Base-by-base conservation (phyloP, 2,113 vertebrate genomes). In the Felis chaus region DNA sequence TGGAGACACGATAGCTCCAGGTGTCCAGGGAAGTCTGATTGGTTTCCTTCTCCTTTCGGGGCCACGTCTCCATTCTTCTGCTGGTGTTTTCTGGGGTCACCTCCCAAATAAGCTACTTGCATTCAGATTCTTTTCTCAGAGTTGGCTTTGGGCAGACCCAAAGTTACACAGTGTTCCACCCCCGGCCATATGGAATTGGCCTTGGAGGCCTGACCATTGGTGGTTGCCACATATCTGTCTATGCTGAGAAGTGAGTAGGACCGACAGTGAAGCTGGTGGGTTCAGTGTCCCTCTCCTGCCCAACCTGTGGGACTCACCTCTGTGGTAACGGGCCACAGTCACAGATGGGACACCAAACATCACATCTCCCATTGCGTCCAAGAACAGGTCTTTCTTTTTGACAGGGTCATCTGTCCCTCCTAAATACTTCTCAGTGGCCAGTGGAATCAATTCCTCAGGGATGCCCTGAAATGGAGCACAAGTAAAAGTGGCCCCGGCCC, bases 381-480 rank as follows among this genome's bases (percentile, higher is more conserved):
- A 16, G 19, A 98, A 89, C 21, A 19, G 65, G 13, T 96, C 93
- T 95, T 98, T 96, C 86, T 94, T 97, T 96, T 81, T 89, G 25
- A 23, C 48, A 33, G 50, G 96, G 41, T 98, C 96, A 0, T 97
- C 41, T 23, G 85, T 96, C n/a, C 81, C 76, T 85, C 95, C 96
- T 31, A 98, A 96, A 78, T 98, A 98, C 33, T 96, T 90, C 63
- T 98, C 91, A 9, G 1, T 3, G 14, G 78, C 80, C 36, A 41
- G 18, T 0, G 89, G 12, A 45, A 19, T 11, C 45, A 98, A 55
- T 7, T 96, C 39, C 27, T 98, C n/a, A 57, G 95, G 13, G 50
- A 98, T 29, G 0, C 1, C 11, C 98, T 98, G 89, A 55, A 97
- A 96, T 23, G 63, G 23, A 79, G 19, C 41, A 57, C 27, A 21